phyloP scores from a whole-genome alignment of 2,113 vertebrate genomes.

The Proterorhinus semilunaris region DNA sequence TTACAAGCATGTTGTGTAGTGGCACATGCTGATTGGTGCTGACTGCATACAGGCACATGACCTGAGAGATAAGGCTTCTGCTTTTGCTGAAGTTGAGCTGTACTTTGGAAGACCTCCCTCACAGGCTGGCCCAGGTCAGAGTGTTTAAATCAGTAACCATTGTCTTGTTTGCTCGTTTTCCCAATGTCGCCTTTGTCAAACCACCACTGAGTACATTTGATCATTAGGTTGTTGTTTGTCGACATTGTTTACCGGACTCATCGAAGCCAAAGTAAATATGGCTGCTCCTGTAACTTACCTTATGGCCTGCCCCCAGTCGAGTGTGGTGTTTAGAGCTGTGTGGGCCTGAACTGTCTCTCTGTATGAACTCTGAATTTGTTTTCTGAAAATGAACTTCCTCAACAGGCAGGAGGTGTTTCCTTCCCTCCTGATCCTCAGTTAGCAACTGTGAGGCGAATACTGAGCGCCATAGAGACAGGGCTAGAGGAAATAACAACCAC shows the following conservation, averaged over 20 bases:
- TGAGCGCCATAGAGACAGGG: slow-evolving; percentile 67
- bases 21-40: slow-evolving; percentile 21
- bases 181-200: slow-evolving; percentile 15
- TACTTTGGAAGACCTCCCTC: slow-evolving; percentile 60
- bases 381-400: slow-evolving; percentile 73
- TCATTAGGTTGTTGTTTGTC: slow-evolving; percentile 25
- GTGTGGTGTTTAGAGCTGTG: slow-evolving; percentile 24
- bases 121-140: slow-evolving; percentile 38
- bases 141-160: slow-evolving; percentile 7
- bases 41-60: slow-evolving; percentile 58
- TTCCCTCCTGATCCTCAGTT: slow-evolving; percentile 62
- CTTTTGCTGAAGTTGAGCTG: slow-evolving; percentile 39
- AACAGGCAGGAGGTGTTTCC: slow-evolving; percentile 71
- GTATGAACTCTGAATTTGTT: slow-evolving; percentile 65
- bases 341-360: slow-evolving; percentile 28
- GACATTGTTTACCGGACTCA: slow-evolving; percentile 20
- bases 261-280: slow-evolving; percentile 37
- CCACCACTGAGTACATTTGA: slow-evolving; percentile 25
- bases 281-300: slow-evolving; percentile 22
- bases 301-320: background rate
- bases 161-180: slow-evolving; percentile 19
- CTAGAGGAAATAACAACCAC: slow-evolving; percentile 70
- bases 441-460: slow-evolving; percentile 72
- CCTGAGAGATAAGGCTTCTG: slow-evolving; percentile 68
- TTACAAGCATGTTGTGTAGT: slow-evolving; percentile 4